Evolutionary conservation across 1,140 invertebrate genomes (phyloP), one percentile per base, ranked within the genome.

Genomic region (Brachionus angularis): DNA sequence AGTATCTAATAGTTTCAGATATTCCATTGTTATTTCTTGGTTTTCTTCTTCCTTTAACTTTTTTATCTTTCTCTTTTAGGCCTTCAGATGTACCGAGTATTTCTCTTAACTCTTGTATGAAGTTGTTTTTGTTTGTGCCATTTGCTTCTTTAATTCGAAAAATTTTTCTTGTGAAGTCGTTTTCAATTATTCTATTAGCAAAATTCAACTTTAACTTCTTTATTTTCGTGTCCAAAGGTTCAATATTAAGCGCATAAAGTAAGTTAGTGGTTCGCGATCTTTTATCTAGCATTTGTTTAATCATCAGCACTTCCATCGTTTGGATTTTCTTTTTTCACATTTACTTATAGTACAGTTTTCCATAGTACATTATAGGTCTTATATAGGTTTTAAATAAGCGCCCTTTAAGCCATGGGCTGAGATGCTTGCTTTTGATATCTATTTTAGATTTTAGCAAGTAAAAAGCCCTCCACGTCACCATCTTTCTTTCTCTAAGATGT

Each of bases 331-430:
- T 52, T 52, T 8, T 12, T 52, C 18, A 25, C 49, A 27, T 25
- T 52, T 52, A 52, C 25, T 27, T 27, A 25, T 52, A 12, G 8
- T 25, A 25, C 49, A 52, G 29, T 25, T 52, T 25, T 52, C 49
- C 49, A 27, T 52, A 52, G 49, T 52, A 52, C 14, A 25, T 52
- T 21, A 52, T 52, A 25, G 49, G 49, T 52, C 49, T 52, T 52
- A 52, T 25, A 25, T 52, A 52, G 23, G 49, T 52, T 52, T 52
- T 52, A 52, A 52, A 52, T 52, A 52, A 27, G 49, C 29, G 49
- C 1, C 21, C 23, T 52, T 52, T 52, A 25, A 52, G 23, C 49
- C 29, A 25, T 52, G 49, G 49, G 29, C 49, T 52, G 21, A 52
- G 23, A 27, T 52, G 23, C 23, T 12, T 52, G 14, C 49, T 52